phyloP scores from a whole-genome alignment of 2,797 vertebrate genomes.

The Columba guinea region DNA sequence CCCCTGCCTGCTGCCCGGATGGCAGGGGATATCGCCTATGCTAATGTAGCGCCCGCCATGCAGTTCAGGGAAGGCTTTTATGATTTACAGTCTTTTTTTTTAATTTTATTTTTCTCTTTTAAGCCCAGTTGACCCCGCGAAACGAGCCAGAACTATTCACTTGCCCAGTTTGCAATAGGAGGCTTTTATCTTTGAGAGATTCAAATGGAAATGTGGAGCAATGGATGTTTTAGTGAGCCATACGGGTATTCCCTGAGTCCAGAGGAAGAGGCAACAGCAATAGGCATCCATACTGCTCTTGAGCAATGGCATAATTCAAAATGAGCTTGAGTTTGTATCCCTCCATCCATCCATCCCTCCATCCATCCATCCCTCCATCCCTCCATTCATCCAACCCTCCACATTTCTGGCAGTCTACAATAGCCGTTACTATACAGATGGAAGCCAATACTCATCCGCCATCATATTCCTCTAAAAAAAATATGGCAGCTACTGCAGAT shows the following conservation, averaged over 20 bases:
- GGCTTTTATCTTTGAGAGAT: not conserved
- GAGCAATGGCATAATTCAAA: not conserved
- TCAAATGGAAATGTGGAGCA: not conserved
- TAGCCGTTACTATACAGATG: not conserved
- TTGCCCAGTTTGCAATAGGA: not conserved
- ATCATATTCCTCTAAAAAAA: not conserved
- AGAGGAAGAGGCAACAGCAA: not conserved
- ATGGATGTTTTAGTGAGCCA: not conserved
- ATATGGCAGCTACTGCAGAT: not conserved
- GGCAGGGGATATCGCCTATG: not conserved
- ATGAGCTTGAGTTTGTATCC: not conserved
- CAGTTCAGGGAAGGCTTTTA: not conserved
- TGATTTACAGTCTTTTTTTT: too few species aligned
- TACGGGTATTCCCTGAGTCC: not conserved
- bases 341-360: not conserved
- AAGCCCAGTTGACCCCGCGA: not conserved
- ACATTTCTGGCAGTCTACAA: not conserved
- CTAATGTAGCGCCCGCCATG: not conserved
- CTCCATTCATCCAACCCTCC: not conserved
- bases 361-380: not conserved
- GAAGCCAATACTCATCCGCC: not conserved
- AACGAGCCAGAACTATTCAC: not conserved
- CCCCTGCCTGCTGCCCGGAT: conserved; percentile 44
- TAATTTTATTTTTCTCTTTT: not conserved
- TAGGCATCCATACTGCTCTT: not conserved